Evolutionary conservation across 37 sponge, comb jelly and placozoan species (phyloP).

Genomic region (Lycopodina hypogea): DNA sequence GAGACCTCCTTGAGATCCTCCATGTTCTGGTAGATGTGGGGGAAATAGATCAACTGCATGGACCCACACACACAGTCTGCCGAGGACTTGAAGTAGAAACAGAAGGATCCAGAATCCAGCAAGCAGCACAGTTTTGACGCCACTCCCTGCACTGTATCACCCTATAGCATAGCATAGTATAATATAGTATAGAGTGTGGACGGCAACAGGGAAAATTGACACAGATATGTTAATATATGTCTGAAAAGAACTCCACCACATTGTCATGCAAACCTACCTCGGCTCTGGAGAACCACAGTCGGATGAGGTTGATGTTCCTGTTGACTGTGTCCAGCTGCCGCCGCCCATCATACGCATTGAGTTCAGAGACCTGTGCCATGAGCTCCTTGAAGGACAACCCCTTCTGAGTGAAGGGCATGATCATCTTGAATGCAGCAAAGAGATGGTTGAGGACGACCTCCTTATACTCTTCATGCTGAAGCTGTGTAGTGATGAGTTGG

Average conservation of each 20-base stretch:
- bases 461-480: slow-evolving; percentile 90
- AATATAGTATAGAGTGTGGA: too few species aligned
- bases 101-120: slow-evolving; percentile 56
- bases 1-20: slow-evolving; percentile 10
- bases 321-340: slow-evolving; percentile 74
- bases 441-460: slow-evolving; percentile 86
- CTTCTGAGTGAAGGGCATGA: slow-evolving; percentile 68
- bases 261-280: too few species aligned
- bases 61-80: not conserved
- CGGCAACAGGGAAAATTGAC: not conserved
- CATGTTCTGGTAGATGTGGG: slow-evolving; percentile 32
- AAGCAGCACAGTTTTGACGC: slow-evolving; percentile 57
- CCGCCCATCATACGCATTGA: slow-evolving; percentile 34
- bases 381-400: slow-evolving; percentile 41
- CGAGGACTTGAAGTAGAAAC: slow-evolving; percentile 37
- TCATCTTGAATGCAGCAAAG: slow-evolving; percentile 72
- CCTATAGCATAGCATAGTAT: slow-evolving; percentile 44
- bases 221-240: not conserved
- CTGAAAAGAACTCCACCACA: too few species aligned
- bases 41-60: slow-evolving; percentile 29
- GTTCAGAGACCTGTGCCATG: slow-evolving; percentile 49
- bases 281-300: slow-evolving; percentile 82
- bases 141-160: slow-evolving; percentile 80
- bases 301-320: slow-evolving; percentile 74
- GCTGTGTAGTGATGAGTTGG: slow-evolving; percentile 71